Base-by-base conservation (phyloP, 2,797 vertebrate genomes). In the Malurus leucopterus region DNA sequence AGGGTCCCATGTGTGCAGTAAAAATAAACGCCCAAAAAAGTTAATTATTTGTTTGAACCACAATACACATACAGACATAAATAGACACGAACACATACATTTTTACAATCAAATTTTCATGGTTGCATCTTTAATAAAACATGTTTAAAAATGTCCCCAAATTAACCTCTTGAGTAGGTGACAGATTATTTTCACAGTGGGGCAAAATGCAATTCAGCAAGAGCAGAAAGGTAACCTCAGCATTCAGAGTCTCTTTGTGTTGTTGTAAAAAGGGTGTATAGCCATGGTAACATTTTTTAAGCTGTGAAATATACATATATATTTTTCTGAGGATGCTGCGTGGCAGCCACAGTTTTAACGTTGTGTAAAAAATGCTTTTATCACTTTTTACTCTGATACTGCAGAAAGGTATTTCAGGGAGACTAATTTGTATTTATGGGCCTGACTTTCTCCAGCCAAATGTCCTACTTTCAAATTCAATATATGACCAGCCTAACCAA, bases 401-500 rank as follows among this genome's bases (percentile, higher is more conserved):
- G 46, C 38, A 61, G 67, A 73, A 94, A 63, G 27, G 15, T 88
- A 61, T 67, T 76, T 34, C 27, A 77, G 49, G 46, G 20, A 90
- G 11, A 46, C 14, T 34, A 61, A 71, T 15, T 26, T 59, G 9
- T 47, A 64, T 86, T 86, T 86, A 36, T 15, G 6, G 9, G 15
- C 17, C 24, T 81, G 43, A 88, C 82, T 92, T 92, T 89, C 80
- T 88, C 47, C 49, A 78, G n/a, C 58, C 43, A 69, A 67, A 75
- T 90, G 80, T 94, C 36, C 54, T 88, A 8, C 59, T 85, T 95
- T 90, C 53, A 81, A 87, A 88, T 88, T 84, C 64, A 92, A 21
- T 74, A 61, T 50, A 71, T 50, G 75, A 82, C 47, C 41, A 78
- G 27, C 20, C 59, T 90, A 84, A 69, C 49, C 26, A 83, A 69